Evolutionary conservation across 2,113 vertebrate genomes (phyloP), one percentile per base, ranked within the genome.

Genomic region (Oceanodroma tethys): DNA sequence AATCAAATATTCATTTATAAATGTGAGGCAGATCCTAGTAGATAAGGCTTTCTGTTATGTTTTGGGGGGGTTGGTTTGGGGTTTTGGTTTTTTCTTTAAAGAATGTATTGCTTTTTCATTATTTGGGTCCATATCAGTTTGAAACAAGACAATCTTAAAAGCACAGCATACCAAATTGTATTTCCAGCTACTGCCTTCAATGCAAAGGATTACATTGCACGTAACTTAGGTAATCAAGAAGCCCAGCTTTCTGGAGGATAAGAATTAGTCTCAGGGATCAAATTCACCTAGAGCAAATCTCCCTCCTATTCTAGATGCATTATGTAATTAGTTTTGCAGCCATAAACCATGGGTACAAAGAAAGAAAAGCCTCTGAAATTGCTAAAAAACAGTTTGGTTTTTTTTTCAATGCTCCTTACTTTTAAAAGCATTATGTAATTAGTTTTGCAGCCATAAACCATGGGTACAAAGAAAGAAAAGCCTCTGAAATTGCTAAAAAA

Each of bases 141-240:
- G 38, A 83, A 80, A 83, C 17, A 52, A 71, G 23, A 6, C 59
- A 52, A 38, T 53, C 15, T 87, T 91, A 42, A 73, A 40, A 90
- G 15, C 20, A 53, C 45, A 70, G 36, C 22, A 62, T 30, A 30
- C n/a, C 47, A 58, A 42, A 43, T 27, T 84, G 34, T 25, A 67
- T 81, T 86, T 88, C 47, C 76, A 96, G 56, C 65, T 79, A 50
- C 55, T 63, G 38, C 13, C 21, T 83, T 74, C 86, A 66, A 3
- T n/a, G 36, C 43, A 73, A 66, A 78, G 50, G 86, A 86, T 92
- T 95, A 76, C 34, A 27, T 17, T 40, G 45, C 25, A 73, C 27
- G 94, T 92, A 88, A 59, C 75, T 14, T 32, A 83, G 45, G 82
- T 78, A 74, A 94, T 34, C 68, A 92, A 96, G 63, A 83, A 90